Conservation (phyloP, 2,797 vertebrate species). For the Amblyopsis hoosieri region DNA sequence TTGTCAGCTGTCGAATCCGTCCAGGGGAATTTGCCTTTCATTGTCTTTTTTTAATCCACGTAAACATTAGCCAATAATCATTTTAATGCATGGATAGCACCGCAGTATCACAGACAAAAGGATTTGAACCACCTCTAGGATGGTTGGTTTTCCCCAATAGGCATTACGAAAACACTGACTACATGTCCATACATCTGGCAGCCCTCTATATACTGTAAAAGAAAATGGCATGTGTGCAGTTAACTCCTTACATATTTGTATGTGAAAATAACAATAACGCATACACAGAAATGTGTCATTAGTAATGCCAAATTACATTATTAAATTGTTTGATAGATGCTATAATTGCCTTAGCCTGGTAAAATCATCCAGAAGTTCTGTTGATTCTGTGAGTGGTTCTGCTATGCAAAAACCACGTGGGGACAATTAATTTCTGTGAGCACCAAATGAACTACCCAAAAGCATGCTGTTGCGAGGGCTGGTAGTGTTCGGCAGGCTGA, state of each 20-base stretch:
- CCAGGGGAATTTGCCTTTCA: background rate
- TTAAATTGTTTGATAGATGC: no score
- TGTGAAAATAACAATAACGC: background rate
- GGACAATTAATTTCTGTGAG: no score
- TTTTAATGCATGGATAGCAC: constrained; percentile 9
- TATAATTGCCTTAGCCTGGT: no score
- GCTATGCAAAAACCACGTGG: no score
- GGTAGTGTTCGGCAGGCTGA: no score
- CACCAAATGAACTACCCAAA: no score
- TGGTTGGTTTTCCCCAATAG: constrained; percentile 1
- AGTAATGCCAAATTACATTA: no score
- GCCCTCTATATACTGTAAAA: background rate
- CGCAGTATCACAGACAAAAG: background rate
- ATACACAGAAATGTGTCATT: no score
- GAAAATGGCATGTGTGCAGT: background rate
- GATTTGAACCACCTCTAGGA: constrained; percentile 3
- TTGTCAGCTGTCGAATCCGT: constrained; percentile 3
- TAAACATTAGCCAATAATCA: constrained; percentile 2
- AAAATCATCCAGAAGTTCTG: no score
- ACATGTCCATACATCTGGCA: background rate
- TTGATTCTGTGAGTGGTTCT: no score
- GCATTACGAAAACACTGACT: constrained; percentile 3
- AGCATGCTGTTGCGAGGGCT: no score
- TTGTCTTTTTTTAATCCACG: constrained; percentile 15
- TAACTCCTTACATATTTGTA: background rate